Conservation (phyloP, 2,113 vertebrate species). For the Salvator merianae region DNA sequence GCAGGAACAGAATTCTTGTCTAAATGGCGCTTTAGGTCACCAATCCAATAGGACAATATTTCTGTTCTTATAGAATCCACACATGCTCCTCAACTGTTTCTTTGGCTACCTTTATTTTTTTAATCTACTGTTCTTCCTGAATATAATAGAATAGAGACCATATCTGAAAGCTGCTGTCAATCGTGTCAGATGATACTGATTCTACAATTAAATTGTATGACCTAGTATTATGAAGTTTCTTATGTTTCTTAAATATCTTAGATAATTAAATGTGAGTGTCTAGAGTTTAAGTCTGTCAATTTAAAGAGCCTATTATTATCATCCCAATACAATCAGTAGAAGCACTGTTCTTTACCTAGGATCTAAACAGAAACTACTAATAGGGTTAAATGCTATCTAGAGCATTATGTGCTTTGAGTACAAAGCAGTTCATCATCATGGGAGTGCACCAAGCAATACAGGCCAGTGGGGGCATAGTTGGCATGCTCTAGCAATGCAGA, state of each 20-base stretch:
- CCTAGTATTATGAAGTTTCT: background rate
- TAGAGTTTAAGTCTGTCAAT: background rate
- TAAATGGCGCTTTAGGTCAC: too few relatives aligned
- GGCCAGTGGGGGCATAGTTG: slow-evolving; percentile 1
- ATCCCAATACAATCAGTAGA: slow-evolving; percentile 18
- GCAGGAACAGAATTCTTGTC: too few relatives aligned
- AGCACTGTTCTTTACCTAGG: background rate
- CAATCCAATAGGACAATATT: too few relatives aligned
- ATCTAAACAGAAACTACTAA: slow-evolving; percentile 5
- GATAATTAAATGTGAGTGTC: background rate
- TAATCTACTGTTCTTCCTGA: too few relatives aligned
- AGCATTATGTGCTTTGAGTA: slow-evolving; percentile 36
- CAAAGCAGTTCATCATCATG: slow-evolving; percentile 35
- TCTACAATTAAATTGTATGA: background rate
- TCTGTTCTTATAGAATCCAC: too few relatives aligned
- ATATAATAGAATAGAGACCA: too few relatives aligned
- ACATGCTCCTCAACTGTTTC: too few relatives aligned
- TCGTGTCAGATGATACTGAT: background rate
- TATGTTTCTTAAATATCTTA: background rate
- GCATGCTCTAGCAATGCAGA: slow-evolving; percentile 35
- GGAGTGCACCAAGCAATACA: slow-evolving; percentile 16
- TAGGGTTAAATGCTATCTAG: slow-evolving; percentile 41
- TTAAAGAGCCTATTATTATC: background rate
- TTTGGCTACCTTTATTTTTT: too few relatives aligned
- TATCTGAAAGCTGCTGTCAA: background rate